Percentiles rank a stretch among this genome's conserved stretches.
Conservation (phyloP, 2,888 invertebrate species). For the Phyto melanocephala region DNA sequence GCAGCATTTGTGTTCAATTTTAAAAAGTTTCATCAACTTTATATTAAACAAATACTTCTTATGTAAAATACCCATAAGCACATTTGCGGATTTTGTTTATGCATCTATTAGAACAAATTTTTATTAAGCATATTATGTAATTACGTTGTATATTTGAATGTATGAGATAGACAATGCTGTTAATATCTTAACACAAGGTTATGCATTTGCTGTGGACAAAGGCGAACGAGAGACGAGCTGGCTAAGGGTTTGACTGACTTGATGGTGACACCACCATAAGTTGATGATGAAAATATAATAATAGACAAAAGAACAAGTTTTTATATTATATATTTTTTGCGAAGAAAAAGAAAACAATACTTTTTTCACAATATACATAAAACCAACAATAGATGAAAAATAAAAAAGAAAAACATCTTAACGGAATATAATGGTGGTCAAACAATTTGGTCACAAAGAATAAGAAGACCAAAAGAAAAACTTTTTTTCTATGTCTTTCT, state of each 20-base stretch:
- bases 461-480: slow-evolving; percentile 37
- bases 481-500: slow-evolving; percentile 12
- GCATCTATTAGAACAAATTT: too few species aligned
- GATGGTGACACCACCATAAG: slow-evolving; percentile 22
- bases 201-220: slow-evolving; percentile 6
- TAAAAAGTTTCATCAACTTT: not conserved
- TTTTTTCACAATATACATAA: not conserved
- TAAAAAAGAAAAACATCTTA: not conserved
- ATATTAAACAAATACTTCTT: not conserved
- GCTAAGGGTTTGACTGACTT: slow-evolving; percentile 3
- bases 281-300: slow-evolving; percentile 46
- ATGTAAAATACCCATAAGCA: not conserved
- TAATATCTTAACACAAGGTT: slow-evolving; percentile 23
- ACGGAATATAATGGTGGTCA: slow-evolving; percentile 47
- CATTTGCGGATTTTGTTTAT: too few species aligned
- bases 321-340: not conserved
- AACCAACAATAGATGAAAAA: slow-evolving; percentile 5
- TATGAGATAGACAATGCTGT: not conserved
- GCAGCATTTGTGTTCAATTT: not conserved
- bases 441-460: slow-evolving; percentile 45
- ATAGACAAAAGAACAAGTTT: slow-evolving; percentile 48
- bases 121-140: too few species aligned
- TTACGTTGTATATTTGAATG: not conserved
- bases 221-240: not conserved
- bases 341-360: not conserved